phyloP scores from a whole-genome alignment of 2,888 invertebrate species.

The Lycia hirtaria region DNA sequence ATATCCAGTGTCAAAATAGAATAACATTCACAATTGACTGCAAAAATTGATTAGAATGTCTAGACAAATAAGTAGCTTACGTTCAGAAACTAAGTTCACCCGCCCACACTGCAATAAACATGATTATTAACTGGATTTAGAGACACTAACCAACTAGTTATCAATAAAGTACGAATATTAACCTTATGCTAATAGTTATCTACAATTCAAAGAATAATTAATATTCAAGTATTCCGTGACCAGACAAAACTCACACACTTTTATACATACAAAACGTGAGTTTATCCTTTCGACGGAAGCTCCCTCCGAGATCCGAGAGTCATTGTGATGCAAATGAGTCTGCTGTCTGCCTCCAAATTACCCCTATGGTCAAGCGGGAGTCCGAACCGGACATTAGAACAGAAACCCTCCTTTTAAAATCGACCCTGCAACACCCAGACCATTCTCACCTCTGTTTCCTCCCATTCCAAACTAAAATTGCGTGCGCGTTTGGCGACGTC shows the following conservation, averaged over 20 bases:
- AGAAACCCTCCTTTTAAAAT: conserved; percentile 80
- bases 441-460: conserved; percentile 58
- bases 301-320: conserved; percentile 71
- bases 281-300: conserved; percentile 78
- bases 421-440: conserved; percentile 57
- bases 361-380: conserved; percentile 81
- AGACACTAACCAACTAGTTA: conserved; percentile 28
- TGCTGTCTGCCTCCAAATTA: conserved; percentile 84
- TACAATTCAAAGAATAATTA: conserved; percentile 60
- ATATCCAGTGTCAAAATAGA: conserved; percentile 39
- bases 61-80: conserved; percentile 48
- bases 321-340: conserved; percentile 83
- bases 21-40: conserved; percentile 48
- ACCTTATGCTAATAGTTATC: conserved; percentile 28
- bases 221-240: conserved; percentile 69
- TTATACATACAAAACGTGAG: conserved; percentile 71
- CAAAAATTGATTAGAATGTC: conserved; percentile 58
- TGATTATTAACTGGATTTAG: conserved; percentile 27
- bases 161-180: conserved; percentile 38
- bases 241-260: conserved; percentile 63
- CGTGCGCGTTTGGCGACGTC: conserved; percentile 42
- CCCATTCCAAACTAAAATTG: conserved; percentile 50
- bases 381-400: conserved; percentile 80
- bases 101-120: conserved; percentile 26
- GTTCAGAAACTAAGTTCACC: conserved; percentile 28